Evolutionary conservation across 2,113 vertebrate genomes (phyloP), one percentile per base, ranked within the genome.

Genomic region (Proteles cristata): DNA sequence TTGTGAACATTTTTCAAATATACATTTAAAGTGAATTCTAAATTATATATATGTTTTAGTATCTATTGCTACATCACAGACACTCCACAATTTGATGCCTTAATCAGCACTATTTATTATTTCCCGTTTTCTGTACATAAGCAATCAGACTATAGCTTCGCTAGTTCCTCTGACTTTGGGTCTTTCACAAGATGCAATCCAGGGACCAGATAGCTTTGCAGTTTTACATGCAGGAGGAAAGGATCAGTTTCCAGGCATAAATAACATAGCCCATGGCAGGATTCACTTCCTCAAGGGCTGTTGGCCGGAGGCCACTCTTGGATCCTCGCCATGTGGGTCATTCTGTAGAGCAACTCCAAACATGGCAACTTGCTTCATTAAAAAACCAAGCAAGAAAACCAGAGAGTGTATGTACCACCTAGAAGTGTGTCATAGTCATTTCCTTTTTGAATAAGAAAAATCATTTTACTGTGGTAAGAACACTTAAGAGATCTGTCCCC

Each of bases 1-100:
- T 35, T 69, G 28, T 76, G 26, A 79, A 33, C 3, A 61, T 88
- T 90, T 95, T 96, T 68, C 25, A 58, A 94, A 95, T 58, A 35
- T 1, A 53, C 5, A 77, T 53, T 95, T 93, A 80, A 82, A 92
- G 71, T 61, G 2, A 82, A 94, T 9, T 95, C n/a, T 8, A 69
- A 84, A 68, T 74, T 66, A 65, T 66, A 39, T 77, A 26, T 33
- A 4, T 76, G 7, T 53, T 69, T 81, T 63, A 33, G 2, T 28
- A 53, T 61, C 11, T 66, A 80, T 66, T 58, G 15, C 14, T 92
- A 7, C 3, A 65, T 39, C 80, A 84, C 16, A 48, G 81, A 63
- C n/a, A 25, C 23, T 31, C 23, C 15, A 45, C 33, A n/a, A 39
- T 90, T 61, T 50, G 39, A 45, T 80, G 5, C 9, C 2, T 61